Base-by-base conservation (phyloP, 2,113 vertebrate genomes). In the Tapirus terrestris region DNA sequence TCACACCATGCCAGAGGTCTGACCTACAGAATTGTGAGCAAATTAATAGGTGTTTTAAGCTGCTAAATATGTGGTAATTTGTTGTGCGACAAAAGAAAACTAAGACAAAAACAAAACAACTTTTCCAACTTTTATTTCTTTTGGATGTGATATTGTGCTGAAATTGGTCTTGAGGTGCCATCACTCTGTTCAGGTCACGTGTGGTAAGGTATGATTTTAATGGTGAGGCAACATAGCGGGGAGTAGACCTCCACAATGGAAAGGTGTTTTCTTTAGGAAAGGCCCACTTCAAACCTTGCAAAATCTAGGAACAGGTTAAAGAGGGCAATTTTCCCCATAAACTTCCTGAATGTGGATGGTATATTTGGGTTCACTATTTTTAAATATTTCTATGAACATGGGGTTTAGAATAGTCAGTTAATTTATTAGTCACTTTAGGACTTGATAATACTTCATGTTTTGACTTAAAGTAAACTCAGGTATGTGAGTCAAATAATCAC, bases 21-120 rank as follows among this genome's bases (percentile, higher is more conserved):
- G 8, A 43, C 18, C 43, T 29, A 75, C 0, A 75, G 84, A 89
- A 85, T 13, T 51, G 16, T 80, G 51, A 85, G 39, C 45, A 43
- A 89, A 92, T 89, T 82, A 81, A 58, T 27, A 53, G 29, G 53
- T 79, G 56, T 51, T 92, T 95, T 89, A 72, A 85, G 56, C 7
- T 76, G 65, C 63, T 84, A 31, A 91, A 12, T n/a, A 79, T 89
- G 60, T 43, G 48, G 10, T 77, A 36, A 33, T 72, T 75, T 94
- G 10, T 72, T 58, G 14, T 89, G 31, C 33, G 75, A 60, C 7
- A 56, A 89, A 91, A 76, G 21, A 88, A 88, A 68, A 72, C 45
- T 60, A 76, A 86, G 39, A 92, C 25, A 43, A 63, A 88, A 83
- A 8, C 13, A 79, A 79, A 72, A 96, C 29, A 79, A 81, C 33